Evolutionary conservation across 30 jellyfish, hydroid and myxozoan species (phyloP).

Genomic region (Calvadosia cruxmelitensis): DNA sequence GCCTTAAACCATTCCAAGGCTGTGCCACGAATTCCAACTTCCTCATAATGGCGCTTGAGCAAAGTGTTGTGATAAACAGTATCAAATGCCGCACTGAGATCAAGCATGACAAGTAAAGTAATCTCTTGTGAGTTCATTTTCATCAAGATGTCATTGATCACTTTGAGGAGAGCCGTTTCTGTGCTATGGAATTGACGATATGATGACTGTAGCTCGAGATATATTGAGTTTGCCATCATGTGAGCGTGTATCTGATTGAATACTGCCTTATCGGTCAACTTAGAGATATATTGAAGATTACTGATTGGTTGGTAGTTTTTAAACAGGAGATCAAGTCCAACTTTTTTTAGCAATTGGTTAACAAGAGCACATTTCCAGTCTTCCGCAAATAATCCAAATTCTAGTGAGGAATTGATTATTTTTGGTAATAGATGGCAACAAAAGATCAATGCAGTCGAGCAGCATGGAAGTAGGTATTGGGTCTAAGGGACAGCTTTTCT

Average conservation of each 20-base stretch:
- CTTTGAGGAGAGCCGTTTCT: neutral
- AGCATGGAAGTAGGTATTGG: constrained; percentile 38
- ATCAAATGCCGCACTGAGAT: neutral
- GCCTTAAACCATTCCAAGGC: neutral
- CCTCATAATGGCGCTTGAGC: neutral
- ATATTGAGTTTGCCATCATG: neutral
- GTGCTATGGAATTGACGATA: neutral
- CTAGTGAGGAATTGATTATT: constrained; percentile 11
- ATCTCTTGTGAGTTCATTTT: neutral
- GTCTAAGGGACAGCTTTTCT: constrained; percentile 35
- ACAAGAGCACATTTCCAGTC: constrained; percentile 33
- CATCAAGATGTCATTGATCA: neutral
- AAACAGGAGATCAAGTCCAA: neutral
- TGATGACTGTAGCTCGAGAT: neutral
- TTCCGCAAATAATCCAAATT: constrained; percentile 23
- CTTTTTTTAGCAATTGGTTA: constrained; percentile 4
- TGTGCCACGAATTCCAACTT: neutral
- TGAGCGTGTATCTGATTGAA: neutral
- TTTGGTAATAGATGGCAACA: constrained; percentile 30
- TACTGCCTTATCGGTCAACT: neutral
- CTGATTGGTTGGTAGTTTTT: neutral
- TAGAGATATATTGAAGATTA: neutral
- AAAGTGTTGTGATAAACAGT: neutral
- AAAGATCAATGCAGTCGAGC: constrained; percentile 18
- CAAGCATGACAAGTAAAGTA: neutral